Evolutionary conservation across 1,140 invertebrate genomes (phyloP).

Genomic region (Lepeophtheirus salmonis): DNA sequence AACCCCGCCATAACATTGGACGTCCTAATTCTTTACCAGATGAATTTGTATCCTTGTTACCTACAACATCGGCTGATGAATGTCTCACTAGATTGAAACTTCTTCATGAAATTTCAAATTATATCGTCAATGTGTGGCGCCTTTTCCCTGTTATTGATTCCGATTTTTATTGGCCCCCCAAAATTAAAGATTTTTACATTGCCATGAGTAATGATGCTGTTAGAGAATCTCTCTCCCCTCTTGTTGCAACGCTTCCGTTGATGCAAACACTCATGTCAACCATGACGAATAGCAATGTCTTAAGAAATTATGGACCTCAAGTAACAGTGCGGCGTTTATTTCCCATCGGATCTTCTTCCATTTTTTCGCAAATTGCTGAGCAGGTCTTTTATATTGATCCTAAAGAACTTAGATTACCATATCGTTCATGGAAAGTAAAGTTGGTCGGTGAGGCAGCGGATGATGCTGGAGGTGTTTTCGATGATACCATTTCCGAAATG

Average conservation of each 20-base stretch:
- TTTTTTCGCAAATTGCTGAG: conserved; percentile 42
- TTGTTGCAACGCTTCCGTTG: conserved; percentile 43
- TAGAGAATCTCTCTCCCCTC: conserved; percentile 23
- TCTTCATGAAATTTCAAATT: conserved; percentile 19
- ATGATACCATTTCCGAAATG: conserved; percentile 50
- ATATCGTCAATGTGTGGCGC: conserved; percentile 26
- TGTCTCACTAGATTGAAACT: conserved; percentile 18
- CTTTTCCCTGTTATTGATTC: conserved; percentile 32
- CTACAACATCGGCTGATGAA: conserved; percentile 13
- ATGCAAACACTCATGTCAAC: conserved; percentile 41
- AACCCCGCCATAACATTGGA: conserved; percentile 32
- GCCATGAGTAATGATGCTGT: conserved; percentile 21
- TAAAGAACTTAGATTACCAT: conserved; percentile 38
- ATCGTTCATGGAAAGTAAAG: conserved; percentile 45
- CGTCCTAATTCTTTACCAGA: conserved; percentile 34
- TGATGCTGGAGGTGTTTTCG: conserved; percentile 47
- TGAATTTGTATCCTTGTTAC: conserved; percentile 37
- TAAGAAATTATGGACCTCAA: conserved; percentile 44
- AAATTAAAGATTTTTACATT: not conserved
- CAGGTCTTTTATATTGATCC: conserved; percentile 41
- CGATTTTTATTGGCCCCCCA: conserved; percentile 31
- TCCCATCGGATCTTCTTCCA: conserved; percentile 36
- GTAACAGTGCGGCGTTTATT: conserved; percentile 41
- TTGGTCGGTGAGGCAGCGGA: conserved; percentile 45
- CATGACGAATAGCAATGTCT: conserved; percentile 34